phyloP scores from a whole-genome alignment of 2,797 vertebrate species.

The Enteromius trimaculatus region DNA sequence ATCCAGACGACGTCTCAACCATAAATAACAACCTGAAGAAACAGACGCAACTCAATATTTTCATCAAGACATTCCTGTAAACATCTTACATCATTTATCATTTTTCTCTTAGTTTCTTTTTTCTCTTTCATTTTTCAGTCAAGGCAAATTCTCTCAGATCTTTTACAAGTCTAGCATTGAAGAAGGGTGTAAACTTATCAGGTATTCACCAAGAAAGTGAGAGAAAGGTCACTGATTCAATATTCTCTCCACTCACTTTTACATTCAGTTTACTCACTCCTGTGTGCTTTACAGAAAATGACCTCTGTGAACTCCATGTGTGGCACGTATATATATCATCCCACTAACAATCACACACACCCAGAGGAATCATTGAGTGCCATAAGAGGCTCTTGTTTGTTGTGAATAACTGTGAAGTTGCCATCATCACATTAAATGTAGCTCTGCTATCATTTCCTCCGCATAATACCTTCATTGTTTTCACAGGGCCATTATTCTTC shows the following conservation, averaged over 20 bases:
- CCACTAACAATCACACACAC: not conserved
- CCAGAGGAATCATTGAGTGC: slow-evolving; percentile 18
- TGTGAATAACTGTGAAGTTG: slow-evolving; percentile 48
- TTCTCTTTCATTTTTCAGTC: slow-evolving; percentile 6
- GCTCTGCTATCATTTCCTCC: slow-evolving; percentile 29
- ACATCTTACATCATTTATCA: slow-evolving; percentile 37
- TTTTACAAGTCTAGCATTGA: slow-evolving; percentile 18
- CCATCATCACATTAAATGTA: slow-evolving; percentile 42
- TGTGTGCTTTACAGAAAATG: slow-evolving; percentile 29
- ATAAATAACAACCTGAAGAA: slow-evolving; percentile 28
- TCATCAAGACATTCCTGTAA: slow-evolving; percentile 21
- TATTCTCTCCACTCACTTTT: slow-evolving; percentile 45
- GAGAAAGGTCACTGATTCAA: slow-evolving; percentile 47
- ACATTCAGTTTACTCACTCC: slow-evolving; percentile 18
- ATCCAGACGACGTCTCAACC: slow-evolving; percentile 2
- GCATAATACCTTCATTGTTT: slow-evolving; percentile 42
- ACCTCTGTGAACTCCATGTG: not conserved
- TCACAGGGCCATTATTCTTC: slow-evolving; percentile 38
- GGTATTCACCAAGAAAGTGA: slow-evolving; percentile 7
- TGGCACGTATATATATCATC: not conserved
- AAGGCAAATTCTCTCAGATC: slow-evolving; percentile 30
- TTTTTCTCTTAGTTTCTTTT: slow-evolving; percentile 11
- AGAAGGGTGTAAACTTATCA: slow-evolving; percentile 33
- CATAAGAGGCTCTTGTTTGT: slow-evolving; percentile 37
- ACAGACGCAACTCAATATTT: slow-evolving; percentile 27